Evolutionary conservation across 1,140 invertebrate genomes (phyloP).

Genomic region (Cyphomyrmex costatus): DNA sequence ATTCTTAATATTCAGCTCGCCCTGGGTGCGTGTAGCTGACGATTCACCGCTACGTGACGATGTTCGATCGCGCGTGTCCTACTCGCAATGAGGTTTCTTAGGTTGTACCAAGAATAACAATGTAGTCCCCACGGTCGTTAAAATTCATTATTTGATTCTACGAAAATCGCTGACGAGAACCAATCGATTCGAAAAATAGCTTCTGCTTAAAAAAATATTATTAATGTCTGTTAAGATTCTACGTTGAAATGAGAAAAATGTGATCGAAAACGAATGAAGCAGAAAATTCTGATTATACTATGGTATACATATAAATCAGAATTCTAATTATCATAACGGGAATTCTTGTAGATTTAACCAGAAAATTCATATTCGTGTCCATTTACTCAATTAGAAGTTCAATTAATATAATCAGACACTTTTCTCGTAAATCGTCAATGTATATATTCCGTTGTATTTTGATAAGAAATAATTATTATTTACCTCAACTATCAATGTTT

Average conservation of each 20-base stretch:
- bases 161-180: background rate
- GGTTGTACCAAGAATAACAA: background rate
- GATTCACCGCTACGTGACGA: slow-evolving; percentile 14
- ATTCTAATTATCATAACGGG: no score
- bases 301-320: no score
- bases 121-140: background rate
- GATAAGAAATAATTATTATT: slow-evolving; percentile 16
- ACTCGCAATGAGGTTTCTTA: background rate
- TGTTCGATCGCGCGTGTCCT: slow-evolving; percentile 31
- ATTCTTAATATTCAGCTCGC: slow-evolving; percentile 68
- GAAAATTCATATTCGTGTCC: no score
- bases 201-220: background rate
- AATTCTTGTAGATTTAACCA: no score
- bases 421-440: no score
- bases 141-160: background rate
- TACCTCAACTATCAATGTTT: background rate
- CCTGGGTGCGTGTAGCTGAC: background rate
- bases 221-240: background rate
- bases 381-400: no score
- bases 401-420: no score
- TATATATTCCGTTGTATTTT: background rate
- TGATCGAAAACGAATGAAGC: no score
- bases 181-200: background rate
- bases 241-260: no score
- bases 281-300: no score